Evolutionary conservation across 2,888 invertebrate species (phyloP), one percentile per base, ranked within the genome.

Genomic region (Ferrisia virgata): DNA sequence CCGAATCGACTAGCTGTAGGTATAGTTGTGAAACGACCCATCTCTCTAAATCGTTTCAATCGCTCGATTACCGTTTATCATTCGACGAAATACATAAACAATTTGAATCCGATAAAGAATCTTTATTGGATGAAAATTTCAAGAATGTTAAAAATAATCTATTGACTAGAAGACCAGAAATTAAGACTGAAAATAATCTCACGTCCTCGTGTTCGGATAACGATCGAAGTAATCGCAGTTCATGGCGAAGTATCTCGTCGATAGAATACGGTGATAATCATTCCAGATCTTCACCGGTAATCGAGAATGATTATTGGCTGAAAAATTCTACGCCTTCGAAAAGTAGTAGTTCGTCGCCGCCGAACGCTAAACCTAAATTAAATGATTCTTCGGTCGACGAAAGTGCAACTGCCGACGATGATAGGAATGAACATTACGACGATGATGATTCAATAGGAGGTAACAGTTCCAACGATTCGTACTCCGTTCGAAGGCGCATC

Each of bases 401-500:
- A 72, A 25, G 33, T 1, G 11, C 28, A 28, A 13, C n/a, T n/a
- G 80, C 22, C 18, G 69, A 43, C 5, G 82, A 76, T 22, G 79
- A 80, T 2, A 53, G 28, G 43, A 36, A 36, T 31, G 43, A 79
- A 64, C 33, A 36, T 15, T 33, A 25, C 43, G 85, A 83, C 22
- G 84, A 84, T 43, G 79, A 79, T 72, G 84, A 84, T 64, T 86
- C 85, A 9, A 82, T 86, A 40, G 86, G 82, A 33, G 86, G 82
- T 69, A 85, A 85, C n/a, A 84, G 78, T 28, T 85, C 78, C 43
- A 86, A 86, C 13, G 86, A 85, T 76, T 82, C 85, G 47, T 85
- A 85, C 79, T 85, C 86, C 69, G 85, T 86, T 69, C 85, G 86
- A 33, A 86, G 86, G 80, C 87, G 86, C 47, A 85, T 87, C 28